A percentile compares a stretch with the other conserved stretches of the same genome.
Conservation (phyloP, 2,888 invertebrate genomes). For the Allygus modestus region DNA sequence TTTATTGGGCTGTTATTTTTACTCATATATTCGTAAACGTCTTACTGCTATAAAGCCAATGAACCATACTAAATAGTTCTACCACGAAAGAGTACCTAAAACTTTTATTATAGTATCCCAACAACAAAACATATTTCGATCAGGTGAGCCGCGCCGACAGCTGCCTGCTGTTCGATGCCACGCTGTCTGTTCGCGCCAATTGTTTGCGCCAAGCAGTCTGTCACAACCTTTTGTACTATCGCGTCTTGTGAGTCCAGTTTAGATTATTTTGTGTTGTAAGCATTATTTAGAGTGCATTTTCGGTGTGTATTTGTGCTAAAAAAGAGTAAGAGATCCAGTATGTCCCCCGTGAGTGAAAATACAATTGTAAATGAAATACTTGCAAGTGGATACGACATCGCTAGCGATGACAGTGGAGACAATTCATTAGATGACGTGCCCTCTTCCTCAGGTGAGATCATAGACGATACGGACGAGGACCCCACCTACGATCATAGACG, state of each 20-base stretch:
- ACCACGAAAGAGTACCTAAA: too few relatives aligned
- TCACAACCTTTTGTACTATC: too few relatives aligned
- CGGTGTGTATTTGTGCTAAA: neutral
- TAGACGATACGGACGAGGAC: conserved; percentile 59
- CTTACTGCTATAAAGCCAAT: neutral
- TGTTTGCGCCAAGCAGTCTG: neutral
- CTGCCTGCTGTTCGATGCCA: neutral
- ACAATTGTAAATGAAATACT: too few relatives aligned
- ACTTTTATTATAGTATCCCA: too few relatives aligned
- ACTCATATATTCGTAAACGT: neutral
- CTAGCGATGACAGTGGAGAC: neutral
- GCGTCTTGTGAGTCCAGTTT: too few relatives aligned
- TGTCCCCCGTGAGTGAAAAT: neutral
- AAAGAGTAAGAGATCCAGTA: neutral
- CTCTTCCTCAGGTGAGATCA: neutral
- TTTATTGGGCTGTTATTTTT: neutral
- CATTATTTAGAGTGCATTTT: too few relatives aligned
- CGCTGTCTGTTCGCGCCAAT: neutral
- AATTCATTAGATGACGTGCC: neutral
- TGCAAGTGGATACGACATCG: neutral
- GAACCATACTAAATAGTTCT: neutral
- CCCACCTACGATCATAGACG: too few relatives aligned
- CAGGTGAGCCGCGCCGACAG: too few relatives aligned
- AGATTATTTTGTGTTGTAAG: too few relatives aligned
- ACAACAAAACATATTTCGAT: too few relatives aligned